These are phyloP conservation scores for Pycnonotus jocosus DNA, from an alignment of 2,113 vertebrate species.

Conservation along the genomic window DNA sequence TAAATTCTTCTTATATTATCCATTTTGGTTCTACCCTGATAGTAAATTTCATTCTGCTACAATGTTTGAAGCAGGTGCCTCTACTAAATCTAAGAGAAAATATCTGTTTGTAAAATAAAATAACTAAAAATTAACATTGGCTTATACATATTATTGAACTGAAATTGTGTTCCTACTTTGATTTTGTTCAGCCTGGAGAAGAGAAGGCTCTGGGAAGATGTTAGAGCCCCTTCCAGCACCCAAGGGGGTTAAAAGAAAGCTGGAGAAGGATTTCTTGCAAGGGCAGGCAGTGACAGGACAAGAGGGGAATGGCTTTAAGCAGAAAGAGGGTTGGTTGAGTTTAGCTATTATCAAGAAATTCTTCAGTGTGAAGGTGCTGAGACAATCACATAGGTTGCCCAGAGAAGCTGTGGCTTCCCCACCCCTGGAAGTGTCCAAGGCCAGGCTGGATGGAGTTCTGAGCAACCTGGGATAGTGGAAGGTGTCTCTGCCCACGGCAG, in stretches of 20 bases:
- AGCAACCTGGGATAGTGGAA: background rate
- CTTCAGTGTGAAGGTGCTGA: background rate
- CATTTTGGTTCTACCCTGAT: background rate
- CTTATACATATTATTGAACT: background rate
- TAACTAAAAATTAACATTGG: background rate
- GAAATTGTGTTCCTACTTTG: background rate
- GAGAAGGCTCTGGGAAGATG: background rate
- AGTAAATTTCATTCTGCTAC: background rate
- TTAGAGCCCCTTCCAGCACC: background rate
- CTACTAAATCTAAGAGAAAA: background rate
- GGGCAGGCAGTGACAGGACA: background rate
- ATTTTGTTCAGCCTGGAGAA: background rate
- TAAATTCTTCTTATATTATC: background rate
- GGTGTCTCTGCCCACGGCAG: too few species aligned
- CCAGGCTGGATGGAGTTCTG: background rate
- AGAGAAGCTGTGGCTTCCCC: background rate
- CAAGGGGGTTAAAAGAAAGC: background rate
- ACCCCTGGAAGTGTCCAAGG: background rate
- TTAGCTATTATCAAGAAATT: background rate
- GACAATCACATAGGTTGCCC: background rate
- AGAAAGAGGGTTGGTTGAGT: background rate
- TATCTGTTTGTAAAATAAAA: background rate
- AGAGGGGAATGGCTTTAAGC: background rate
- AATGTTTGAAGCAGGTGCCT: background rate
- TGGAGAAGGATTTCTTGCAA: background rate